Percentiles rank a stretch among this genome's conserved stretches.
Conservation (phyloP, 2,797 vertebrate species). For the Salarias fasciatus region DNA sequence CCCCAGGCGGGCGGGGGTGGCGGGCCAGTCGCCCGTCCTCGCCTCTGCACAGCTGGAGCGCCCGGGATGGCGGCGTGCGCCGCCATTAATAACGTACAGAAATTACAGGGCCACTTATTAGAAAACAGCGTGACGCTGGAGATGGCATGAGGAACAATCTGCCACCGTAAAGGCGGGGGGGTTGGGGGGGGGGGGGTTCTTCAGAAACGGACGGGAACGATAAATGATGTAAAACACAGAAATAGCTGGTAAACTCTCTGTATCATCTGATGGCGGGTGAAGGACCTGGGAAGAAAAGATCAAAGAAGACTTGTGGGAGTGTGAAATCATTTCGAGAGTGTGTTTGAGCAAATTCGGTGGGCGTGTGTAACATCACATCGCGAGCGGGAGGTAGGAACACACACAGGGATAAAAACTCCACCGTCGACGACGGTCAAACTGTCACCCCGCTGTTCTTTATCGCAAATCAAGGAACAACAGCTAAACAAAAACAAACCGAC, state of each 20-base stretch:
- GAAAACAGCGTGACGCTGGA: slow-evolving; percentile 66
- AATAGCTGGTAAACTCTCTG: slow-evolving; percentile 32
- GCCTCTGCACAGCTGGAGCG: slow-evolving; percentile 65
- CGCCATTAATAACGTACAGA: slow-evolving; percentile 70
- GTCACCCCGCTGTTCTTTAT: slow-evolving; percentile 39
- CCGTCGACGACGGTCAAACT: slow-evolving; percentile 16
- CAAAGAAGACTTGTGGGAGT: slow-evolving; percentile 56
- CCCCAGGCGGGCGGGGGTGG: slow-evolving; percentile 41
- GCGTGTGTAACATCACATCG: background rate
- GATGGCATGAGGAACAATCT: slow-evolving; percentile 70
- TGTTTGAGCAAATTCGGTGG: too few species aligned
- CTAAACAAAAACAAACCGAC: slow-evolving; percentile 73
- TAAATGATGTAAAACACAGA: slow-evolving; percentile 58
- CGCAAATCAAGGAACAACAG: slow-evolving; percentile 53
- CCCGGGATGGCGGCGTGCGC: slow-evolving; percentile 12
- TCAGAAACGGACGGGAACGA: slow-evolving; percentile 22
- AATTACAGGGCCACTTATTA: slow-evolving; percentile 72
- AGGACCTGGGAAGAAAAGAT: slow-evolving; percentile 50
- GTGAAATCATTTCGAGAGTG: slow-evolving; percentile 37
- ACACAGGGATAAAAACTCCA: background rate
- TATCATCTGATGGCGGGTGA: slow-evolving; percentile 34
- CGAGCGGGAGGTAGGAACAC: too few species aligned
- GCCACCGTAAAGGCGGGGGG: slow-evolving; percentile 44
- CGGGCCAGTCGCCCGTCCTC: slow-evolving; percentile 39
- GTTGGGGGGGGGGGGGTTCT: too few species aligned